Evolutionary conservation across 2,888 invertebrate genomes (phyloP).

Genomic region (Poecilobothrus nobilitatus): DNA sequence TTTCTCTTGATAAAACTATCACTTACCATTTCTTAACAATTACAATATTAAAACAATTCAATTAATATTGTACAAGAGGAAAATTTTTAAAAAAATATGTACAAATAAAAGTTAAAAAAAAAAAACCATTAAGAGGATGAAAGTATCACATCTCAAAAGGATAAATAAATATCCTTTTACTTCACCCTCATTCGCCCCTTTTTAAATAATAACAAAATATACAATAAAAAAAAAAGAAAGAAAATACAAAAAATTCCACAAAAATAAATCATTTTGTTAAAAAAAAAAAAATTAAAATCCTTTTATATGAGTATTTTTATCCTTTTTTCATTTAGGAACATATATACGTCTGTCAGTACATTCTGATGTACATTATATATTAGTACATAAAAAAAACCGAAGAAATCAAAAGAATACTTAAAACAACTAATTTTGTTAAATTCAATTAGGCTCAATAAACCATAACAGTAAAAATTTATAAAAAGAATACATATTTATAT

Average conservation of each 20-base stretch:
- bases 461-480: neutral
- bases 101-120: neutral
- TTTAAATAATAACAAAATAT: too few relatives aligned
- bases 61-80: neutral
- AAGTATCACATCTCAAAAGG: neutral
- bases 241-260: neutral
- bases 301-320: neutral
- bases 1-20: neutral
- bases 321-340: neutral
- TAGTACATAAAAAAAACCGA: neutral
- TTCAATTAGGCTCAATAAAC: slow-evolving; percentile 4
- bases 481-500: neutral
- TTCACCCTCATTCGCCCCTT: too few relatives aligned
- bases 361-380: too few relatives aligned
- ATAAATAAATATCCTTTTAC: neutral
- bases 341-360: too few relatives aligned
- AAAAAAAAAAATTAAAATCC: neutral
- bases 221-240: too few relatives aligned
- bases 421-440: neutral
- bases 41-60: neutral
- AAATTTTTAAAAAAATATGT: neutral
- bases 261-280: neutral
- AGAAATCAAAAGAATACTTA: neutral
- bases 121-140: neutral
- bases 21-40: neutral